Evolutionary conservation across 2,113 vertebrate genomes (phyloP).

Genomic region (Entelurus aequoreus): DNA sequence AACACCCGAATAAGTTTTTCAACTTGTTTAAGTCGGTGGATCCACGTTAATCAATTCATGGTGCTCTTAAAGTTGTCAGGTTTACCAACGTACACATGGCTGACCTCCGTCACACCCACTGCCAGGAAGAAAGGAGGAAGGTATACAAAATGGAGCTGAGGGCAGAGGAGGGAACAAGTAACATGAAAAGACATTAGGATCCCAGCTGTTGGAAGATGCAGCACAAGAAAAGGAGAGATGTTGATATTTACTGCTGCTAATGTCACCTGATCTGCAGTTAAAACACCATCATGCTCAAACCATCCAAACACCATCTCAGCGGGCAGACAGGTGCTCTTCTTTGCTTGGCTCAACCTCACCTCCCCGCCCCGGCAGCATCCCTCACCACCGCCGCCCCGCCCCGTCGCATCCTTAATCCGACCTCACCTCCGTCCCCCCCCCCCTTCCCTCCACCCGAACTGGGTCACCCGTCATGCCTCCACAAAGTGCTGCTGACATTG

Average conservation of each 20-base stretch:
- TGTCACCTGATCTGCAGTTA: slow-evolving; percentile 39
- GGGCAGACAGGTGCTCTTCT: slow-evolving; percentile 2
- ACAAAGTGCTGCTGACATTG: slow-evolving; percentile 44
- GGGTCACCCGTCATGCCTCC: slow-evolving; percentile 59
- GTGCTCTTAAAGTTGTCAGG: no score
- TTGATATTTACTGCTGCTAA: slow-evolving; percentile 11
- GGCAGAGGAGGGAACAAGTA: slow-evolving; percentile 11
- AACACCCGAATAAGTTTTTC: no score
- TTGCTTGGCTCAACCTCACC: slow-evolving; percentile 5
- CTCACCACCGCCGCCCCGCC: slow-evolving; percentile 7
- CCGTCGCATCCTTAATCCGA: slow-evolving; percentile 33
- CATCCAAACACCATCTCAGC: background rate
- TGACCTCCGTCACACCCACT: no score
- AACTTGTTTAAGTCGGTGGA: no score
- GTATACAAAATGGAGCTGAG: background rate
- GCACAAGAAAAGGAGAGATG: slow-evolving; percentile 35
- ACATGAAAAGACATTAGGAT: slow-evolving; percentile 19
- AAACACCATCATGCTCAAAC: slow-evolving; percentile 19
- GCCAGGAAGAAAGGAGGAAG: background rate
- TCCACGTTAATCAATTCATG: no score
- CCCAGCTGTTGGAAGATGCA: slow-evolving; percentile 43
- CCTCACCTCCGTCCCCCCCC: slow-evolving; percentile 18
- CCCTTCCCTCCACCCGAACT: slow-evolving; percentile 42
- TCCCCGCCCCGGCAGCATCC: slow-evolving; percentile 4
- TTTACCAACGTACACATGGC: no score